Evolutionary conservation across 2,113 vertebrate genomes (phyloP), one percentile per base, ranked within the genome.

Genomic region (Orycteropus afer): DNA sequence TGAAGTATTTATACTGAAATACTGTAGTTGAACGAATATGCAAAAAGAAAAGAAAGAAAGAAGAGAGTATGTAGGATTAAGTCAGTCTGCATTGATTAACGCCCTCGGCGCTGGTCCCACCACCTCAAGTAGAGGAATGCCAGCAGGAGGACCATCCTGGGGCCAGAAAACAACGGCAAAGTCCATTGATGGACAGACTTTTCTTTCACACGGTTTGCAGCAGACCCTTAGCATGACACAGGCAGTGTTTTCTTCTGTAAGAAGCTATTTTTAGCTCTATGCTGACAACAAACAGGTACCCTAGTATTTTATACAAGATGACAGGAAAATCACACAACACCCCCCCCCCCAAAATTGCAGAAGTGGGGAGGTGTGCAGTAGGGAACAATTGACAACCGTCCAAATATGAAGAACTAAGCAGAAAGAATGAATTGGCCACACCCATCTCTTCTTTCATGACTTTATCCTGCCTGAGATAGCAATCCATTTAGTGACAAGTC

Each of bases 391-490:
- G 81, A 97, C 95, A 97, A 97, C 98, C 97, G 98, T 95, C 67
- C 96, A 98, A 97, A 96, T 67, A 94, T 96, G 84, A 78, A 89
- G 91, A 96, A 93, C 91, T 90, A 96, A 86, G 96, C 89, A 89
- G 96, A 97, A 98, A 95, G 97, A 98, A 98, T 98, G 98, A 98
- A 96, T 98, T 97, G 97, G 90, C 92, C 92, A 77, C 98, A 97
- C 95, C 97, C 82, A 71, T 96, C 97, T 98, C 37, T 4, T 95
- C 88, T 97, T 97, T 97, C 96, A 92, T 97, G 98, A 98, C 98
- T 98, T 98, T 97, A 97, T 97, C 97, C 95, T 65, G 88, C 94
- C 86, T 34, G 96, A 97, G 96, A 95, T 96, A 87, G 90, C 65
- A 86, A 97, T 97, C 97, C 95, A 91, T 97, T 98, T 96, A n/a